These are phyloP conservation scores for Epinephelus malabaricus DNA, from an alignment of 2,797 vertebrate species.

Conservation along the genomic window DNA sequence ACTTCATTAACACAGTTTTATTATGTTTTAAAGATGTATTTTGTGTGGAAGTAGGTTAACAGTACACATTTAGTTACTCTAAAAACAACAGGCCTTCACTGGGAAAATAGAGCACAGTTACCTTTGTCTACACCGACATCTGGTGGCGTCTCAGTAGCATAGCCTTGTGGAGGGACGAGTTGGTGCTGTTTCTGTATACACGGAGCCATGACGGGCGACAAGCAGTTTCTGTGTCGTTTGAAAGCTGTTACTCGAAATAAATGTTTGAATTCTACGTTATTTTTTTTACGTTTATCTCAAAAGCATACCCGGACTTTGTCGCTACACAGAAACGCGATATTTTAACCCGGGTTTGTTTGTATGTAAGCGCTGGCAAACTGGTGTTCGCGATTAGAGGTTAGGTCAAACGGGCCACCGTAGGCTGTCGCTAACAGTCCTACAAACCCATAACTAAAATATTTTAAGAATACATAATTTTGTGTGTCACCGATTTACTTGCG, in stretches of 20 bases:
- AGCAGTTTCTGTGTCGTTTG: background rate
- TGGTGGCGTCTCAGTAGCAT: conserved; percentile 29
- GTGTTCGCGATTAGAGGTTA: background rate
- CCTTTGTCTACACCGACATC: conserved; percentile 38
- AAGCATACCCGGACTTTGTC: rapidly evolving
- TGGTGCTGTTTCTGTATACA: too few species aligned
- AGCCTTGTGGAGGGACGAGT: rapidly evolving
- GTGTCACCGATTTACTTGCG: rapidly evolving
- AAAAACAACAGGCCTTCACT: background rate
- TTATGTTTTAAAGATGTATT: background rate
- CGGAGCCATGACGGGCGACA: too few species aligned
- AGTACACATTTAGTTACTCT: background rate
- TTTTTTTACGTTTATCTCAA: background rate
- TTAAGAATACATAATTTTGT: rapidly evolving
- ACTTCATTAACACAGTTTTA: rapidly evolving
- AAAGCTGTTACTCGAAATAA: background rate
- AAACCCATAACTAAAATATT: rapidly evolving
- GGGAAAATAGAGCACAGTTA: background rate
- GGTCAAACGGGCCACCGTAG: conserved; percentile 15
- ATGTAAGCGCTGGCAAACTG: background rate
- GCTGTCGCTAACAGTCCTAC: rapidly evolving
- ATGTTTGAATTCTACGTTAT: rapidly evolving
- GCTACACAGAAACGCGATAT: background rate
- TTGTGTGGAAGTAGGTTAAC: background rate
- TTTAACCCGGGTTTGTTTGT: too few species aligned